phyloP scores from a whole-genome alignment of 2,113 vertebrate genomes.

The Scartelaos histophorus region DNA sequence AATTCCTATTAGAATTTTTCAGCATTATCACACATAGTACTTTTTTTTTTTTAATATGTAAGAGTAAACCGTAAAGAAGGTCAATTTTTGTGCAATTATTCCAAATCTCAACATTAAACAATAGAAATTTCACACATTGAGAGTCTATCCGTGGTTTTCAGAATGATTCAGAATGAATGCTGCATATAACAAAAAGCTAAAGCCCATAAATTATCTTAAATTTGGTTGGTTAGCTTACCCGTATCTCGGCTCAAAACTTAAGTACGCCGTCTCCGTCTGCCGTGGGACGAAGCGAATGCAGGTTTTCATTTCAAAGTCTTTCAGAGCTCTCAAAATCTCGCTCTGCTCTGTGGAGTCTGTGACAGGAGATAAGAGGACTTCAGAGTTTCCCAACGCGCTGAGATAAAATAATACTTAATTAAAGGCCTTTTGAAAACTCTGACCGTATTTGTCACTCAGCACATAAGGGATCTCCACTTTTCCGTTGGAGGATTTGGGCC shows the following conservation, averaged over 20 bases:
- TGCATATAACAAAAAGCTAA: too few species aligned
- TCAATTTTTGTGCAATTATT: too few species aligned
- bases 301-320: conserved; percentile 33
- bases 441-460: conserved; percentile 41
- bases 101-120: too few species aligned
- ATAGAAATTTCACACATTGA: too few species aligned
- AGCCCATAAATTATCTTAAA: too few species aligned
- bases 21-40: too few species aligned
- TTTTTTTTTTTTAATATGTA: too few species aligned
- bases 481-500: conserved; percentile 50
- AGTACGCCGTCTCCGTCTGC: background rate
- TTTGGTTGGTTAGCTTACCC: conserved; percentile 53
- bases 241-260: conserved; percentile 37
- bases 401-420: background rate
- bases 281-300: conserved; percentile 61
- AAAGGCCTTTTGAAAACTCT: background rate
- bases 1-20: too few species aligned
- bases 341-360: conserved; percentile 7
- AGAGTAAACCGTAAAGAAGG: too few species aligned
- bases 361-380: conserved; percentile 1
- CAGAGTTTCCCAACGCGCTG: background rate
- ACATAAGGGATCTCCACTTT: conserved; percentile 40
- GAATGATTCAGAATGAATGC: too few species aligned
- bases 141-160: too few species aligned
- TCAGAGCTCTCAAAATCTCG: conserved; percentile 19